Percentiles rank a stretch among this genome's conserved stretches.
Conservation (phyloP, 2,797 vertebrate genomes). For the Microctenopoma steveboyesi region DNA sequence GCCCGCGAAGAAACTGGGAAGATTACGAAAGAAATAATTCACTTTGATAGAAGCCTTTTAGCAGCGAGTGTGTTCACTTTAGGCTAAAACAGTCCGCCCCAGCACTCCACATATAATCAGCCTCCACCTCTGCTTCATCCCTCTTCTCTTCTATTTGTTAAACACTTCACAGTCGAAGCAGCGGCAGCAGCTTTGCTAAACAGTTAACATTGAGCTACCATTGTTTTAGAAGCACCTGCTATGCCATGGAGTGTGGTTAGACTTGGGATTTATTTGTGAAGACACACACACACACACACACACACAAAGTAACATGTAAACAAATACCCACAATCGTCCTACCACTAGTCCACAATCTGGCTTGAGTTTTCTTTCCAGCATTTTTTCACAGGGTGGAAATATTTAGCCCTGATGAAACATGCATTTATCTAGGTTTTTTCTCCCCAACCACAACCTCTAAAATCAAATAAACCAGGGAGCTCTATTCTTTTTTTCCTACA, state of each 20-base stretch:
- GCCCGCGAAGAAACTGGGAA: conserved; percentile 38
- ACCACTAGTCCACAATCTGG: conserved; percentile 79
- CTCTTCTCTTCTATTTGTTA: conserved; percentile 49
- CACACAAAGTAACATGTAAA: conserved; percentile 69
- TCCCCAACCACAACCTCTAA: conserved; percentile 75
- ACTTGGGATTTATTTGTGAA: conserved; percentile 70
- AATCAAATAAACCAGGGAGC: conserved; percentile 83
- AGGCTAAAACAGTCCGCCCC: conserved; percentile 31
- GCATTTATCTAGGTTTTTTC: conserved; percentile 78
- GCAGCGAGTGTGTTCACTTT: conserved; percentile 50
- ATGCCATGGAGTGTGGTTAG: conserved; percentile 64
- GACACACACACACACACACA: conserved; percentile 40
- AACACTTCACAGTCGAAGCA: conserved; percentile 62
- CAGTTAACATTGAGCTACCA: conserved; percentile 60
- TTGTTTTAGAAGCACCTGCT: conserved; percentile 82
- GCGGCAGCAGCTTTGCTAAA: conserved; percentile 62
- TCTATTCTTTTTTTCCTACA: conserved; percentile 75
- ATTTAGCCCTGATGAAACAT: conserved; percentile 82
- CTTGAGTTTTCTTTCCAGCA: conserved; percentile 79
- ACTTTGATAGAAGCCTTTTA: conserved; percentile 66
- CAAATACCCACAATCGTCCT: conserved; percentile 79
- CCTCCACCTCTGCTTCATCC: conserved; percentile 20
- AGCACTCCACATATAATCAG: conserved; percentile 26
- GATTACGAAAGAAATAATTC: conserved; percentile 62
- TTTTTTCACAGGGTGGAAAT: conserved; percentile 82